Conservation (phyloP, 2,888 invertebrate genomes). For the Pyrochroa serraticornis region DNA sequence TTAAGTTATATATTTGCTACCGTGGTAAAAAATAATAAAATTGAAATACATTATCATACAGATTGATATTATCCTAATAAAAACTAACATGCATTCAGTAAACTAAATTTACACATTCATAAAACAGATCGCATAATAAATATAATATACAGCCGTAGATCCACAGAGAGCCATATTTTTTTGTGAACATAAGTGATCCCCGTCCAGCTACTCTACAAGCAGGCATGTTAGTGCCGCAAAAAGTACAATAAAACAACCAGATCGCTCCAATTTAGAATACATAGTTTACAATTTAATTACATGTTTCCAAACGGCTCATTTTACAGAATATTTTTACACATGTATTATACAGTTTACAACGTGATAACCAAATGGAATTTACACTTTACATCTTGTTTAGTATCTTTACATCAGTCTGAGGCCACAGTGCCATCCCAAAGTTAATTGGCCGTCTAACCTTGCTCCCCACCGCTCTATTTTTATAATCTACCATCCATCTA, state of each 20-base stretch:
- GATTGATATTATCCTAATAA: conserved; percentile 53
- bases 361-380: conserved; percentile 58
- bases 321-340: conserved; percentile 56
- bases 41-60: conserved; percentile 58
- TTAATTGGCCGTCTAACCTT: conserved; percentile 47
- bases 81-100: conserved; percentile 57
- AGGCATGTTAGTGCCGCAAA: conserved; percentile 34
- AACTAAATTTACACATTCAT: conserved; percentile 54
- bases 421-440: conserved; percentile 50
- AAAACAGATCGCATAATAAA: conserved; percentile 55
- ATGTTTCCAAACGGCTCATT: conserved; percentile 55
- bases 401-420: conserved; percentile 61
- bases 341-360: conserved; percentile 58
- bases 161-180: conserved; percentile 52
- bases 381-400: conserved; percentile 59
- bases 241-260: conserved; percentile 33
- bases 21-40: conserved; percentile 59
- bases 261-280: conserved; percentile 34
- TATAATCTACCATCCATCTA: not conserved
- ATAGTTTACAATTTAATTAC: conserved; percentile 50
- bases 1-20: conserved; percentile 53
- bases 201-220: conserved; percentile 60
- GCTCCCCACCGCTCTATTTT: conserved; percentile 46
- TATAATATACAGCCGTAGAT: conserved; percentile 58
- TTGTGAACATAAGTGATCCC: conserved; percentile 58